Conservation (phyloP, 2,113 vertebrate species). For the Notechis scutatus region DNA sequence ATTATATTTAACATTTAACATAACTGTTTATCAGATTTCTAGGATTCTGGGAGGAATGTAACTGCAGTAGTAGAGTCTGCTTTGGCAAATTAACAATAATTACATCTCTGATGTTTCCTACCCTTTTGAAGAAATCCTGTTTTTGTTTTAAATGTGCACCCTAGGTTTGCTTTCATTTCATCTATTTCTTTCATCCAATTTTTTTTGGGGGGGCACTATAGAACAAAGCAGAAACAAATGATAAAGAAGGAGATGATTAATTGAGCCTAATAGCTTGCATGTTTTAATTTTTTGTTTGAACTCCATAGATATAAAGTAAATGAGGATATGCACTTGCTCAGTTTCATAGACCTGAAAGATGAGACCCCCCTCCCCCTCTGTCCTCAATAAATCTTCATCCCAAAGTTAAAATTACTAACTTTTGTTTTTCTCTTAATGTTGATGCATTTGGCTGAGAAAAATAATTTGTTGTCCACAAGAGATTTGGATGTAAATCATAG, state of each 20-base stretch:
- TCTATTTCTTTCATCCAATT: background rate
- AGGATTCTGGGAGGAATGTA: constrained; percentile 22
- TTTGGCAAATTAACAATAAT: constrained; percentile 27
- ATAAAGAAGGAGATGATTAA: background rate
- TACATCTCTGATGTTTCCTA: constrained; percentile 20
- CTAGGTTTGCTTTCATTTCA: constrained; percentile 16
- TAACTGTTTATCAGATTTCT: constrained; percentile 7
- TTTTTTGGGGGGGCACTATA: background rate
- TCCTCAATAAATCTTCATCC: background rate
- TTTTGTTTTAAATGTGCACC: constrained; percentile 17
- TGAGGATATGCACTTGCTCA: background rate
- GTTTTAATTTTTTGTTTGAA: background rate
- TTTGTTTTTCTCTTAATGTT: background rate
- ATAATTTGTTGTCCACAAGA: background rate
- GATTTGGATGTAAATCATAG: background rate
- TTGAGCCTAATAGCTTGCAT: background rate
- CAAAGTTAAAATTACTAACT: background rate
- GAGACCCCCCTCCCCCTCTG: too few species aligned
- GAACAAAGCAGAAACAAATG: background rate
- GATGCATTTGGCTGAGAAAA: background rate
- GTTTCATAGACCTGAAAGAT: background rate
- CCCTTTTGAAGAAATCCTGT: constrained; percentile 19
- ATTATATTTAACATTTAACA: background rate
- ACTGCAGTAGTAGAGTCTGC: constrained; percentile 28
- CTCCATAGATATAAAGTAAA: background rate